phyloP scores from a whole-genome alignment of 2,113 vertebrate genomes.

The Perca schrenkii region DNA sequence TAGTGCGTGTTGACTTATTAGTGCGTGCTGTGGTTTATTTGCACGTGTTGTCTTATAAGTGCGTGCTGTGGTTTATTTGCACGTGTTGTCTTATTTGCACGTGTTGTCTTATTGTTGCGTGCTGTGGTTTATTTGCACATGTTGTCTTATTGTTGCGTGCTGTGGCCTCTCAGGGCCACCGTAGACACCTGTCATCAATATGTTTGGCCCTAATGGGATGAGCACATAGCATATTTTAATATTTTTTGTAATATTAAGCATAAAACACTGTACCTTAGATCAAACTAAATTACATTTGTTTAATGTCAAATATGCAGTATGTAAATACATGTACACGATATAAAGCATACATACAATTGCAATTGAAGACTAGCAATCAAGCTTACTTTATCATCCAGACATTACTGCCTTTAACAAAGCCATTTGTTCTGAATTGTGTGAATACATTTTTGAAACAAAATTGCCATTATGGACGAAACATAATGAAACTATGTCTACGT shows the following conservation, averaged over 20 bases:
- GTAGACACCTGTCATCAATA: too few relatives aligned
- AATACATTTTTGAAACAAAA: background rate
- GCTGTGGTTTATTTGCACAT: too few relatives aligned
- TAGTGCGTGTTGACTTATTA: too few relatives aligned
- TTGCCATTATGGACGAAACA: background rate
- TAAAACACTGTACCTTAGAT: background rate
- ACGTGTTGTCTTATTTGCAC: too few relatives aligned
- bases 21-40: too few relatives aligned
- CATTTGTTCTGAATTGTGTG: background rate
- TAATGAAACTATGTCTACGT: background rate
- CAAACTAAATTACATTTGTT: background rate
- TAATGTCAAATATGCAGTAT: background rate
- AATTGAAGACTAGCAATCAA: background rate
- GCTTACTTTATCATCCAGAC: background rate
- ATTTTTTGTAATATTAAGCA: too few relatives aligned
- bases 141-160: too few relatives aligned
- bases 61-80: too few relatives aligned
- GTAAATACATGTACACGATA: background rate
- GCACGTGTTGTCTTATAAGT: too few relatives aligned
- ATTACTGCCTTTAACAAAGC: background rate
- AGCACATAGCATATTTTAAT: background rate
- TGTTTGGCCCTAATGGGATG: background rate
- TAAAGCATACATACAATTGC: background rate
- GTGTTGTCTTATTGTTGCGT: too few relatives aligned
- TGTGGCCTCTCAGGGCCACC: too few relatives aligned